A percentile compares a stretch with the other conserved stretches of the same genome.
These are phyloP conservation scores for Chloroceryle inda DNA, from an alignment of 2,797 vertebrate species.

Conservation along the genomic window DNA sequence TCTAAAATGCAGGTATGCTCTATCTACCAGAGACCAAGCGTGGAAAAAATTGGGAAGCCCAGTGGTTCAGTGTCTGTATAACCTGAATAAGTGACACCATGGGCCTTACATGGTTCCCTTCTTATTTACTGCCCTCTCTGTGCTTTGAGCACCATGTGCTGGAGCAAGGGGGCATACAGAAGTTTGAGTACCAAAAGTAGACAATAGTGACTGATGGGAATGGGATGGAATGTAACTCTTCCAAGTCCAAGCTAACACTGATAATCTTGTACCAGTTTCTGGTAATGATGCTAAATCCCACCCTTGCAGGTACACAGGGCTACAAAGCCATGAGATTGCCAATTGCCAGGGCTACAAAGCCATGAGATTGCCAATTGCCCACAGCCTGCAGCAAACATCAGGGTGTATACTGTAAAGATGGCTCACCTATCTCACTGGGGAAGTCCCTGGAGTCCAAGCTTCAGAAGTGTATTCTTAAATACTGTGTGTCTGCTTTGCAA, in stretches of 20 bases:
- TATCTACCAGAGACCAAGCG: background rate
- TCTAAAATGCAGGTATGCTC: background rate
- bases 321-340: background rate
- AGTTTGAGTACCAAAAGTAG: background rate
- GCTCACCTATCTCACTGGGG: background rate
- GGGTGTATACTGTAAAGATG: background rate
- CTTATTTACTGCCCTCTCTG: background rate
- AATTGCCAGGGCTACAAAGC: background rate
- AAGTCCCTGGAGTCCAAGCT: background rate
- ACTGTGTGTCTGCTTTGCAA: background rate
- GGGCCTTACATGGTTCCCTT: background rate
- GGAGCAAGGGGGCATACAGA: background rate
- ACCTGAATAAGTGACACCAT: background rate
- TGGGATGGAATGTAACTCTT: background rate
- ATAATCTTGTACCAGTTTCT: background rate
- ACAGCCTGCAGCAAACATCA: background rate
- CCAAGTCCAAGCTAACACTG: background rate
- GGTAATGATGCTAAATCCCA: background rate
- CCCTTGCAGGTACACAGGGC: background rate
- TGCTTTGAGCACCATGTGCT: background rate
- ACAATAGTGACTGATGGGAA: background rate
- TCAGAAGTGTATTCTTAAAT: background rate
- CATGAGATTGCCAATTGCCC: background rate
- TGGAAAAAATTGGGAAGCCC: background rate
- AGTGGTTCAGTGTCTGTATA: background rate